Evolutionary conservation across 1,140 invertebrate genomes (phyloP).

Genomic region (Sarcophaga bullata): DNA sequence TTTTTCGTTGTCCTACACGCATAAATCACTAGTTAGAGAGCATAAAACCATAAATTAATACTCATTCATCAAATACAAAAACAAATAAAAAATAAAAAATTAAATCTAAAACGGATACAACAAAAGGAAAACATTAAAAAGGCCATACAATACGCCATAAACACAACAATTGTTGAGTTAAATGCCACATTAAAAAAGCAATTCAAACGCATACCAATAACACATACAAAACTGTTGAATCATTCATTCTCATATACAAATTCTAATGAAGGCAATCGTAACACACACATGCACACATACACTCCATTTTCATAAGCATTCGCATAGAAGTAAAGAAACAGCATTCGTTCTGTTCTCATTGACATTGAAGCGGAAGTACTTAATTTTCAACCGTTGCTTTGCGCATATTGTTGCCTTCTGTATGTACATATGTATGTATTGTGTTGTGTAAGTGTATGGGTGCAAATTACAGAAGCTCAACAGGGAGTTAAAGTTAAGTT

Average conservation of each 20-base stretch:
- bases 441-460: neutral
- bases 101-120: conserved; percentile 22
- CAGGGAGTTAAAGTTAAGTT: neutral
- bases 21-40: neutral
- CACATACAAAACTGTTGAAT: neutral
- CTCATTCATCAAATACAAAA: neutral
- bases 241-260: too few species aligned
- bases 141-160: neutral
- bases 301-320: too few species aligned
- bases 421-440: too few species aligned
- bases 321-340: too few species aligned
- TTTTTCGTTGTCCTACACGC: neutral
- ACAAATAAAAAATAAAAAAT: neutral
- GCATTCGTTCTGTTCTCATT: neutral
- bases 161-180: neutral
- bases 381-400: neutral
- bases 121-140: conserved; percentile 19
- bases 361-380: conserved; percentile 20
- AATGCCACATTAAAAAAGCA: conserved; percentile 18
- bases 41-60: neutral
- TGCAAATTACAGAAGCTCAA: conserved; percentile 17
- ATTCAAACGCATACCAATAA: neutral
- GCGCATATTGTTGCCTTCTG: neutral
- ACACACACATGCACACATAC: too few species aligned
- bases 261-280: too few species aligned